Conservation (phyloP, 2,888 invertebrate species). For the Pandemis heparana region DNA sequence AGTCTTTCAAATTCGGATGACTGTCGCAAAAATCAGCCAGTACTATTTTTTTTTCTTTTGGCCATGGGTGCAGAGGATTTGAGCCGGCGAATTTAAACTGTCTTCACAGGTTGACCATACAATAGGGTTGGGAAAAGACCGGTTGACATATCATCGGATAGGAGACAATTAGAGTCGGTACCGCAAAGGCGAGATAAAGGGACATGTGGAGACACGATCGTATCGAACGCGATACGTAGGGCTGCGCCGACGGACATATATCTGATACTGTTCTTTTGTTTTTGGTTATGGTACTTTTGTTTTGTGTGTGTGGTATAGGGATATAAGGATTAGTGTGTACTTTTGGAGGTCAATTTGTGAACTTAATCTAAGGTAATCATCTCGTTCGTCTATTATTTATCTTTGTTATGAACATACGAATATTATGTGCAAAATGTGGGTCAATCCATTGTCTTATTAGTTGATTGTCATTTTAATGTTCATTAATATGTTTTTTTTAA, state of each 20-base stretch:
- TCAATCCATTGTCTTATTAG: too few relatives aligned
- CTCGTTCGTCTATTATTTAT: too few relatives aligned
- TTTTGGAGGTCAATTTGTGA: too few relatives aligned
- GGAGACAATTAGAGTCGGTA: conserved; percentile 80
- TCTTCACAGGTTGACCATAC: conserved; percentile 1
- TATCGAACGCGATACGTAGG: conserved; percentile 63
- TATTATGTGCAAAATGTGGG: too few relatives aligned
- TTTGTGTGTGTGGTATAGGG: too few relatives aligned
- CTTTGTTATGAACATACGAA: too few relatives aligned
- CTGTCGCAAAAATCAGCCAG: background rate
- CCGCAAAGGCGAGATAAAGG: conserved; percentile 60
- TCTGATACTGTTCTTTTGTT: conserved; percentile 25
- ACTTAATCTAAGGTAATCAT: too few relatives aligned
- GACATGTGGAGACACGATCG: conserved; percentile 76
- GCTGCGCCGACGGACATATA: conserved; percentile 45
- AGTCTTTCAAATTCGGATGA: too few relatives aligned
- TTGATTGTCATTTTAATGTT: too few relatives aligned
- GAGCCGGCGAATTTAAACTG: conserved; percentile 13
- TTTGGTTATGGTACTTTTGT: background rate
- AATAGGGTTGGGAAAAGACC: conserved; percentile 30
- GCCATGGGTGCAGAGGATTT: too few relatives aligned
- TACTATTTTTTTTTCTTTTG: background rate
- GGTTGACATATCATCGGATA: conserved; percentile 56
- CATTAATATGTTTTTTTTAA: too few relatives aligned
- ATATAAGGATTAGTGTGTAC: too few relatives aligned